Conservation (phyloP, 2,888 invertebrate species). For the Athalia circularis region DNA sequence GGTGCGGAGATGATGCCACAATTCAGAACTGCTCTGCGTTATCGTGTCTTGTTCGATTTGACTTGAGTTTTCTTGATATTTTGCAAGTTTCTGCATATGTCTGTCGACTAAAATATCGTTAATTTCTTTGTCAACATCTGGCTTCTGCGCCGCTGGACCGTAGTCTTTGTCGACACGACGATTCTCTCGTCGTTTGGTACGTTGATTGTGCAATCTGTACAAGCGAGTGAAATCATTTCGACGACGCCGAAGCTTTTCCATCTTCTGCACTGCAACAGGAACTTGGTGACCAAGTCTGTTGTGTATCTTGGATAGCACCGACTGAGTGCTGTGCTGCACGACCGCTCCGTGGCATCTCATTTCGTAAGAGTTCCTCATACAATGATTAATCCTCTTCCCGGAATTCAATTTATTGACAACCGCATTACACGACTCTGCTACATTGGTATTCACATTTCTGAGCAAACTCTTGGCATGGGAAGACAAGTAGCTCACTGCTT, state of each 20-base stretch:
- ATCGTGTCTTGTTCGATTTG: constrained; percentile 48
- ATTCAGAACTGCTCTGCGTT: constrained; percentile 44
- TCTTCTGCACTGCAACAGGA: not conserved
- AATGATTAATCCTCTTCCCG: constrained; percentile 26
- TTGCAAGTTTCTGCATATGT: constrained; percentile 45
- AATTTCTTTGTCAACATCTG: constrained; percentile 35
- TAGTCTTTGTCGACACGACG: constrained; percentile 38
- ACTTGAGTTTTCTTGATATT: constrained; percentile 28
- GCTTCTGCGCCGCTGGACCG: constrained; percentile 13
- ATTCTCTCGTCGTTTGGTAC: not conserved
- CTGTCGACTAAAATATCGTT: constrained; percentile 13
- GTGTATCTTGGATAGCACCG: constrained; percentile 18
- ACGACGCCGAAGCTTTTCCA: constrained; percentile 12
- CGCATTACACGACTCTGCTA: constrained; percentile 31
- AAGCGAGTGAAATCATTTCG: not conserved
- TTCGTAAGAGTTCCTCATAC: constrained; percentile 41
- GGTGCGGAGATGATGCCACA: constrained; percentile 47
- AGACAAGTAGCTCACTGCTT: too few species aligned
- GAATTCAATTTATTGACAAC: constrained; percentile 8
- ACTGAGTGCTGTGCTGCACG: constrained; percentile 34
- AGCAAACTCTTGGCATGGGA: constrained; percentile 4
- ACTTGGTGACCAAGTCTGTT: not conserved
- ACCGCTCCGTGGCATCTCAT: not conserved
- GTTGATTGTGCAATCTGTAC: not conserved
- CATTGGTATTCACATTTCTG: constrained; percentile 40